phyloP scores from a whole-genome alignment of 1,140 invertebrate genomes.

The Halyomorpha halys region DNA sequence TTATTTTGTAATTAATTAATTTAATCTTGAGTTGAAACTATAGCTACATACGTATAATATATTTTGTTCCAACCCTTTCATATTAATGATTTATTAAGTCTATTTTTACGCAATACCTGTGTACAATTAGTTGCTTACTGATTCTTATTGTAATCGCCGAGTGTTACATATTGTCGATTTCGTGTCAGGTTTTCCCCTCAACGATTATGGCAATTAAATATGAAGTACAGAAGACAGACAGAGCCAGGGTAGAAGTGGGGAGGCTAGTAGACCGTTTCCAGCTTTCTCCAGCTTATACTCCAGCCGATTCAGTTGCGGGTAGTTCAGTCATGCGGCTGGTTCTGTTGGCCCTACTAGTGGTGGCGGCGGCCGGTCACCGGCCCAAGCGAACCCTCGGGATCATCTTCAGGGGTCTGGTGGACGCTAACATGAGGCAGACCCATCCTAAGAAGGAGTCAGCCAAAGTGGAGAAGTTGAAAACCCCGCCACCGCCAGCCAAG shows the following conservation, averaged over 20 bases:
- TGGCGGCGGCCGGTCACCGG: not conserved
- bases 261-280: slow-evolving; percentile 1
- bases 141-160: too few species aligned
- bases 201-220: too few species aligned
- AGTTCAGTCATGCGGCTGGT: slow-evolving; percentile 5
- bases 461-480: slow-evolving; percentile 10
- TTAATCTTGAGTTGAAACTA: too few species aligned
- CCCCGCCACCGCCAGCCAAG: slow-evolving; percentile 19
- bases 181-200: too few species aligned
- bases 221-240: not conserved
- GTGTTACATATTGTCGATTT: too few species aligned
- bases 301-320: not conserved
- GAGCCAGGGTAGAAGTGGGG: not conserved
- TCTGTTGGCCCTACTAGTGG: not conserved
- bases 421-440: slow-evolving; percentile 1
- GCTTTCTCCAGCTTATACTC: not conserved
- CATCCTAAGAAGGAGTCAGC: not conserved
- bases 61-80: too few species aligned
- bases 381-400: slow-evolving; percentile 26
- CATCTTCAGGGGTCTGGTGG: slow-evolving; percentile 24
- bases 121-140: too few species aligned
- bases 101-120: too few species aligned
- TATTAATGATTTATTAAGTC: too few species aligned
- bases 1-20: too few species aligned
- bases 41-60: too few species aligned